Conservation (phyloP, 2,113 vertebrate genomes). For the Clarias gariepinus region DNA sequence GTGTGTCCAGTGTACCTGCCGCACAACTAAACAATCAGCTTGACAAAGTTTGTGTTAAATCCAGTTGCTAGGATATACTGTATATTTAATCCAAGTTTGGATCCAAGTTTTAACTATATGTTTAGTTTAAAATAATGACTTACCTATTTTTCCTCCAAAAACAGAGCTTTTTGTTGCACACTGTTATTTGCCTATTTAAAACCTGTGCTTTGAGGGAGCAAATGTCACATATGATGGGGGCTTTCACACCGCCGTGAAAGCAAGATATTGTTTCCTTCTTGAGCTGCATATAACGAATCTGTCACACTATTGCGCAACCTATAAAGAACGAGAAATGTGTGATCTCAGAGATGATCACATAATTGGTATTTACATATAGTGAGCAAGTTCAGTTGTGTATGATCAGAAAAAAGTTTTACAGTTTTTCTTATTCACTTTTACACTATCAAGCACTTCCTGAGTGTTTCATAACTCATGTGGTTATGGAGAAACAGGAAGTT, state of each 20-base stretch:
- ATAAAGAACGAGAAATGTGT: not conserved
- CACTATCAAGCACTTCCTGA: not conserved
- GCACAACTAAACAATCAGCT: not conserved
- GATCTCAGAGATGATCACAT: not conserved
- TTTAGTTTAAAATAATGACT: not conserved
- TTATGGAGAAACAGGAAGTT: conserved; percentile 62
- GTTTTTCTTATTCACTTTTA: not conserved
- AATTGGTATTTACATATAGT: not conserved
- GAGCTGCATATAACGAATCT: not conserved
- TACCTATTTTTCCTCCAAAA: conserved; percentile 2
- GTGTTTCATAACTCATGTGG: conserved; percentile 34
- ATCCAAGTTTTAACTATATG: not conserved
- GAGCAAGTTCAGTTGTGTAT: not conserved
- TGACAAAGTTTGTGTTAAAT: not conserved
- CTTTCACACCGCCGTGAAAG: conserved; percentile 2
- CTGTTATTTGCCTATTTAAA: not conserved
- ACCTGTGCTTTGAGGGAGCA: not conserved
- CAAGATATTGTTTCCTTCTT: conserved; percentile 50
- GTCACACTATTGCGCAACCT: not conserved
- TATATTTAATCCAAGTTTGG: not conserved
- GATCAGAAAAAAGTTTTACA: not conserved
- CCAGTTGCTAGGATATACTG: not conserved
- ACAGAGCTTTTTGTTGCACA: not conserved
- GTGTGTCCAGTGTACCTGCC: not conserved
- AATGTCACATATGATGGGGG: not conserved